Base-by-base conservation (phyloP, 2,113 vertebrate genomes). In the Microcebus murinus region DNA sequence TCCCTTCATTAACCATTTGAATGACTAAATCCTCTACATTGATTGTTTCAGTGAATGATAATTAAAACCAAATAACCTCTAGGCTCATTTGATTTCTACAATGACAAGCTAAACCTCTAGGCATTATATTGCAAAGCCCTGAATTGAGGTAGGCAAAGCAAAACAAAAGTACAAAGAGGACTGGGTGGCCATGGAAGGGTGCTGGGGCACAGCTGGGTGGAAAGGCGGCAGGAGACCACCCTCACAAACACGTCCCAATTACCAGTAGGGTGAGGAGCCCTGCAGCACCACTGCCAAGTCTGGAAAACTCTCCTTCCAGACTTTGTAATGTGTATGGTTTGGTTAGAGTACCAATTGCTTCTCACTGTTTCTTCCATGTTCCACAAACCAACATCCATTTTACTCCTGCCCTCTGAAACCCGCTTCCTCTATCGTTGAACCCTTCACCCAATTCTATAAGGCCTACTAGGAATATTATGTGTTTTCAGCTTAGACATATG, bases 11-110 rank as follows among this genome's bases (percentile, higher is more conserved):
- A 98, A 97, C 97, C 95, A 97, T 98, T 98, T 97, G 97, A 97
- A 98, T 96, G 80, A 93, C 96, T 98, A 98, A 98, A 98, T 98
- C 96, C 90, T 98, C 97, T 95, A 87, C 97, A 98, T 98, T 97
- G 97, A 98, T 98, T 97, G 90, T 97, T 97, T 97, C 96, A 98
- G 96, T 91, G 85, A 97, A 98, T 96, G 91, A 96, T 97, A 98
- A 98, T 98, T 98, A 98, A 98, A 98, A 98, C 97, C 97, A 98
- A 98, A 98, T 98, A 98, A 97, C 94, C 67, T 98, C 96, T 92
- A 89, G 45, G 36, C 63, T 98, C 92, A 96, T 98, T 97, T 97
- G 96, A 97, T 98, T 97, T 87, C 91, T 70, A 34, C 81, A 76
- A 59, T 42, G 89, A 96, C 83, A 93, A 96, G 87, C 83, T 45